Evolutionary conservation across 2,888 invertebrate species (phyloP), one percentile per base, ranked within the genome.

Genomic region (Zele albiditarsus): DNA sequence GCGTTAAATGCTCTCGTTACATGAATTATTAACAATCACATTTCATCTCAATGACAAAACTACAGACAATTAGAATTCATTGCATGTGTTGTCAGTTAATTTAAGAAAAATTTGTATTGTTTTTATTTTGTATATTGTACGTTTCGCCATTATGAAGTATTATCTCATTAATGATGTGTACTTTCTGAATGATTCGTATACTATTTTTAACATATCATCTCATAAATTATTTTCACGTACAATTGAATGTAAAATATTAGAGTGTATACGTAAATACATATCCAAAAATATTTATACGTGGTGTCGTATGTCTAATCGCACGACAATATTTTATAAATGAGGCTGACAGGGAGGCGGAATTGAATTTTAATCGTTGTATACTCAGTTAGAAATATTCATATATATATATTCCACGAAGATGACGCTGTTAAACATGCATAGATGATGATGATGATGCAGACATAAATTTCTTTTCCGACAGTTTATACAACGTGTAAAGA

Each of bases 1-100:
- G 38, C 38, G 38, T 38, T 46, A 46, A 46, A n/a, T 46, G n/a
- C 16, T 53, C n/a, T 53, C 20, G 53, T 53, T 53, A 6, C n/a
- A 46, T 16, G 65, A 65, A 38, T 65, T 65, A 28, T 65, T 38
- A n/a, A 46, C 46, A 46, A 46, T 46, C 6, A n/a, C 4, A n/a
- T 1, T 16, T 46, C n/a, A 46, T n/a, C 5, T 16, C n/a, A 46
- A n/a, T n/a, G 46, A 46, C 3, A 46, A n/a, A 46, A n/a, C 16
- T 46, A 46, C 4, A n/a, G n/a, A 46, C 8, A 12, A 42, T 42
- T 46, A n/a, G n/a, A 46, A 46, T 46, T 46, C 4, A 46, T 46
- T n/a, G 3, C 4, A 46, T n/a, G 4, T 46, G n/a, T 46, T 10
- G 14, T 46, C 8, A 46, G 16, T 46, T 14, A 46, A 46, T 46